phyloP scores from a whole-genome alignment of 1,140 invertebrate genomes.

The Drosophila rufa region DNA sequence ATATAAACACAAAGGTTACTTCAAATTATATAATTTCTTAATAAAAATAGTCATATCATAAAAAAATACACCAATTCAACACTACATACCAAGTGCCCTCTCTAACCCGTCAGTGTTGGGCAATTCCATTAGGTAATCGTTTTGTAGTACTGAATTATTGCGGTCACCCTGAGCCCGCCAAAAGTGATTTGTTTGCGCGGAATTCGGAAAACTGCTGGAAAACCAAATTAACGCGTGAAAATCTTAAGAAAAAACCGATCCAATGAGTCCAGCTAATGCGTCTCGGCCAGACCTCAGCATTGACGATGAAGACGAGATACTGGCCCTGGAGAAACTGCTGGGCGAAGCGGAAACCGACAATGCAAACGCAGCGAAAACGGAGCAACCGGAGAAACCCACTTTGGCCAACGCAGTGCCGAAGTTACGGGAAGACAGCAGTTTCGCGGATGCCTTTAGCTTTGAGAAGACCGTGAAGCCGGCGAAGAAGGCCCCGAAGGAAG shows the following conservation, averaged over 20 bases:
- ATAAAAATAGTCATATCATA: too few relatives aligned
- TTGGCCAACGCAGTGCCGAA: slow-evolving; percentile 48
- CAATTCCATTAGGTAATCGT: background rate
- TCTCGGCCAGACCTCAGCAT: slow-evolving; percentile 59
- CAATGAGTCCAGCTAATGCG: slow-evolving; percentile 58
- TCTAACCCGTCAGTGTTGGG: slow-evolving; percentile 12
- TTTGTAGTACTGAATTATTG: background rate
- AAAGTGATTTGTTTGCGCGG: slow-evolving; percentile 54
- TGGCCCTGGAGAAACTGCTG: slow-evolving; percentile 72
- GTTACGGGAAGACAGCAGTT: slow-evolving; percentile 73
- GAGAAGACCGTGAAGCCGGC: slow-evolving; percentile 52
- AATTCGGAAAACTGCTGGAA: slow-evolving; percentile 17
- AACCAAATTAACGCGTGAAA: background rate
- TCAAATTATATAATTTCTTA: background rate
- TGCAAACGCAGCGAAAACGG: slow-evolving; percentile 42
- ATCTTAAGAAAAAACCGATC: background rate
- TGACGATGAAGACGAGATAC: slow-evolving; percentile 73
- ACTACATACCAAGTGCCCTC: background rate
- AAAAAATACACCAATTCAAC: background rate
- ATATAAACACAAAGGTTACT: background rate
- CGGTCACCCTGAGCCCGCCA: slow-evolving; percentile 49
- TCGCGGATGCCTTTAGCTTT: slow-evolving; percentile 72
- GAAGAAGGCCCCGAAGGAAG: background rate
- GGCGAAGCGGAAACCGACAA: slow-evolving; percentile 55
- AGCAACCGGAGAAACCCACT: slow-evolving; percentile 18